A percentile compares a stretch with the other conserved stretches of the same genome.
phyloP scores from a whole-genome alignment of 2,797 vertebrate species.

The Brachyalestes nurse region DNA sequence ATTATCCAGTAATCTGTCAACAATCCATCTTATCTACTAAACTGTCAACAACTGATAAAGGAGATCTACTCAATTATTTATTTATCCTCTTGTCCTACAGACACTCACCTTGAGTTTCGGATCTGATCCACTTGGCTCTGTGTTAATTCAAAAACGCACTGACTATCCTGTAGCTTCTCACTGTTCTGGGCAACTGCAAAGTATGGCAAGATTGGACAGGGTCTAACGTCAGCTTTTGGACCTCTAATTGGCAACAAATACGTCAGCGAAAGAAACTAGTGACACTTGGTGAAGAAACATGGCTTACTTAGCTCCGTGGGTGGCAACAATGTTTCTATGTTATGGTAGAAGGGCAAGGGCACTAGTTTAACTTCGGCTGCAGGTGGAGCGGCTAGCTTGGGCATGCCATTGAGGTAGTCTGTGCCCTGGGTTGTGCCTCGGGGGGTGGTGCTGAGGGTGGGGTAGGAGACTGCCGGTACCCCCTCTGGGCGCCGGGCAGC shows the following conservation, averaged over 20 bases:
- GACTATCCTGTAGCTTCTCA: constrained; percentile 97
- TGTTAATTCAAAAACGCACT: constrained; percentile 93
- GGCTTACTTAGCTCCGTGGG: constrained; percentile 94
- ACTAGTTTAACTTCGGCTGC: constrained; percentile 90
- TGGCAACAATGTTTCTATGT: constrained; percentile 91
- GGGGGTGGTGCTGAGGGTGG: constrained; percentile 76
- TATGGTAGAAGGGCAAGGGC: constrained; percentile 94
- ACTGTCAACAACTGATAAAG: background rate
- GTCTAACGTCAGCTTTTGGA: background rate
- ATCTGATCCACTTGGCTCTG: constrained; percentile 93
- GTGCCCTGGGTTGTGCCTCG: constrained; percentile 82
- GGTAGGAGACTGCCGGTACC: constrained; percentile 75
- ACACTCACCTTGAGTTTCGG: constrained; percentile 89
- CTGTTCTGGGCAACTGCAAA: constrained; percentile 91
- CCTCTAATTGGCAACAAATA: background rate
- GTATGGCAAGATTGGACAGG: constrained; percentile 21
- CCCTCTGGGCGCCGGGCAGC: constrained; percentile 78
- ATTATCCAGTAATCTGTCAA: constrained; percentile 27
- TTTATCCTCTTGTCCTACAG: background rate
- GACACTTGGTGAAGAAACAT: background rate
- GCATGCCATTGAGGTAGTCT: constrained; percentile 95
- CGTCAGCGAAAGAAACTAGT: background rate
- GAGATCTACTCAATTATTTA: too few species aligned
- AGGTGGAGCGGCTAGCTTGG: constrained; percentile 80
- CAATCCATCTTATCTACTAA: background rate